Evolutionary conservation across 2,888 invertebrate genomes (phyloP), one percentile per base, ranked within the genome.

Genomic region (Phasia obesa): DNA sequence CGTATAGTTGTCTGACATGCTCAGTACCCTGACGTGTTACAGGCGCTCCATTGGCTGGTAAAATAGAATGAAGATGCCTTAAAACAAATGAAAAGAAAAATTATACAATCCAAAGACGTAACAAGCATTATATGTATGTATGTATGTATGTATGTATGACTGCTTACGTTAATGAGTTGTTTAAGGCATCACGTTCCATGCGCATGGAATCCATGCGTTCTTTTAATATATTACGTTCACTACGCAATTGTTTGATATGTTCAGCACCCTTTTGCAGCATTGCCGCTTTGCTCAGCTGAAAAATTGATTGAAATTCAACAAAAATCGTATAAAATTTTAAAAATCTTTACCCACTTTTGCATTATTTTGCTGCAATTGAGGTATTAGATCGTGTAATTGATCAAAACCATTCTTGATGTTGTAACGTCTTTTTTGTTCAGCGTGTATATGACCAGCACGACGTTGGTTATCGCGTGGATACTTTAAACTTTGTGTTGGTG

Each of bases 331-430:
- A 6, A 51, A 25, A 35, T 23, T 4, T 11, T 13, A 13, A 9
- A 19, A 60, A 13, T 53, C 13, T 3, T 7, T 13, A 69, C 75
- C 19, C 9, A 85, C 85, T 76, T 85, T 85, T 4, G 97, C 95
- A 90, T 96, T 96, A 92, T 97, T 98, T 88, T 96, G 95, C 91
- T 95, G 96, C 77, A 98, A 93, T 86, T 97, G 96, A 27, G 99
- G 98, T 89, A 99, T 97, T 80, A 99, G 93, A 82, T 96, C 95
- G 91, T 98, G 97, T 85, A 99, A 93, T 91, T 96, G 96, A 92
- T 99, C 98, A 92, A 99, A 99, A 47, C 98, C 98, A 90, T 96
- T 97, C 92, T 98, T 98, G 88, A 99, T 98, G 91, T 98, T 98
- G 91, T 96, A 98, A 70, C 98, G 93, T 42, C 99, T 93, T 91